Evolutionary conservation across 2,113 vertebrate genomes (phyloP), one percentile per base, ranked within the genome.

Genomic region (Gasterosteus aculeatus): DNA sequence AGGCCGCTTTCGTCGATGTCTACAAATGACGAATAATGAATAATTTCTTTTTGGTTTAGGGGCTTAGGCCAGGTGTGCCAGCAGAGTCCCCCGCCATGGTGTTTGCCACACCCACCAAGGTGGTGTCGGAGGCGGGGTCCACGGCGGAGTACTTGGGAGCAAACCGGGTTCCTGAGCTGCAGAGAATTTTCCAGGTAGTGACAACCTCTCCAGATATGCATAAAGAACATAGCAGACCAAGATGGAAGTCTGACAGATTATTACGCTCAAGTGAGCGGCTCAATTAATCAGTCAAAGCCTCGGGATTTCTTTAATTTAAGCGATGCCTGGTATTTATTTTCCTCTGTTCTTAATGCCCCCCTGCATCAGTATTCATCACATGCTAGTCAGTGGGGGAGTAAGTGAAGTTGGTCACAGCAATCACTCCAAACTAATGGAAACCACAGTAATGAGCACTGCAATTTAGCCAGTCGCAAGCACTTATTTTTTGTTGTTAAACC

Each of bases 121-220:
- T 94, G 81, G 80, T 92, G 73, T 92, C 95, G 8, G 91, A 92
- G 85, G 62, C 87, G 3, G 74, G 92, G 66, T 5, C 88, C 9
- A 61, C 83, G 49, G 92, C 83, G 51, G 78, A 95, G 81, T 95
- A 91, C 88, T 61, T 94, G 76, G 87, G 87, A 78, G 75, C 81
- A 86, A 97, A 97, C 93, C 94, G 78, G 85, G 96, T 98, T 66
- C 95, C 95, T n/a, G 94, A 96, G 31, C 79, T 97, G 26, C 97
- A 97, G 91, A 96, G 85, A 83, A 1, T 97, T 38, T 98, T 97
- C 93, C 97, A 98, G 97, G 97, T 97, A 88, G 22, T 1, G 9
- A 51, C 8, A 51, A 53, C n/a, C 10, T 53, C 4, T 11, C 11
- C 9, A 53, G 3, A 22, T 22, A 22, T 22, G 15, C 18, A 19